Evolutionary conservation across 2,797 vertebrate species (phyloP).

Genomic region (Rhinophrynus dorsalis): DNA sequence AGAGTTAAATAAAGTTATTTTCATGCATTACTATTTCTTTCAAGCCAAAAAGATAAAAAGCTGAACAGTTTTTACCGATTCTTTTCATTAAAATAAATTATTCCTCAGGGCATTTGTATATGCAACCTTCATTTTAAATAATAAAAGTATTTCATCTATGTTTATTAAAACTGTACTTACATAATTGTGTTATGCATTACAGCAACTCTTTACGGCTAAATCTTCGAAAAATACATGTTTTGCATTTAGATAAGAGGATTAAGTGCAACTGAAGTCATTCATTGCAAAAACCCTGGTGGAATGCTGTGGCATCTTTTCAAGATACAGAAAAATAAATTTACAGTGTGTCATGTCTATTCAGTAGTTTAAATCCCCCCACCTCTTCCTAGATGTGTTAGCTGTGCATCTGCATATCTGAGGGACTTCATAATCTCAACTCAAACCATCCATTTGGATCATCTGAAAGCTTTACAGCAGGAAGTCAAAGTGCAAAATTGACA

Average conservation of each 20-base stretch:
- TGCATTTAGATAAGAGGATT: conserved; percentile 19
- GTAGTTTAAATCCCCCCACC: neutral
- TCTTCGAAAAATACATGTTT: conserved; percentile 9
- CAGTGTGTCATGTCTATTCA: neutral
- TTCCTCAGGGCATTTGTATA: conserved; percentile 2
- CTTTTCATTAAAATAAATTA: conserved; percentile 19
- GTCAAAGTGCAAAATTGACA: too few species aligned
- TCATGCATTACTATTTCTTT: too few species aligned
- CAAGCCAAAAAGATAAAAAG: too few species aligned
- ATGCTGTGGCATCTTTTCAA: neutral
- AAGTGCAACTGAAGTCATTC: neutral
- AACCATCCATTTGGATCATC: too few species aligned
- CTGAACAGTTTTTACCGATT: too few species aligned
- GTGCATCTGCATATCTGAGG: neutral
- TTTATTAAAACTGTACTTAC: conserved; percentile 16
- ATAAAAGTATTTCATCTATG: neutral
- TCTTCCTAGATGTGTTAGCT: neutral
- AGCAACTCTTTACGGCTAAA: conserved; percentile 15
- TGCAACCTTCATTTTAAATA: conserved; percentile 25
- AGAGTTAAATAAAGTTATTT: too few species aligned
- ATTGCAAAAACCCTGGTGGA: neutral
- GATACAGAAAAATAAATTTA: neutral
- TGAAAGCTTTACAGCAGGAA: too few species aligned
- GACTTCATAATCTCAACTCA: too few species aligned
- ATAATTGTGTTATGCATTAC: conserved; percentile 39